phyloP scores from a whole-genome alignment of 2,797 vertebrate species.

The Moxostoma hubbsi region DNA sequence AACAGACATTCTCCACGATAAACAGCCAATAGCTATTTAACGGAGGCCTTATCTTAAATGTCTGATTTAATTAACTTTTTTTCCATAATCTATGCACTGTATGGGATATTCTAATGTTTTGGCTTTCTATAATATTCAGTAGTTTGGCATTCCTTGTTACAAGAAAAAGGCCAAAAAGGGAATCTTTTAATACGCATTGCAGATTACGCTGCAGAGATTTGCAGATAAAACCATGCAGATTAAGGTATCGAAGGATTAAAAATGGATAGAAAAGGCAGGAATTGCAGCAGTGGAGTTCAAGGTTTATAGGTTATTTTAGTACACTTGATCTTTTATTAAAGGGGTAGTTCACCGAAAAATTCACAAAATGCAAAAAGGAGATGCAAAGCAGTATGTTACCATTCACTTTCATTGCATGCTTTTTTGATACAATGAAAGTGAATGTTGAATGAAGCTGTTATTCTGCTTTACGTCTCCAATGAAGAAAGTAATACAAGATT shows the following conservation, averaged over 20 bases:
- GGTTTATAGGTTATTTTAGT: slow-evolving; percentile 24
- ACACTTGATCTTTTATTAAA: background rate
- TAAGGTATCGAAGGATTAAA: slow-evolving; percentile 63
- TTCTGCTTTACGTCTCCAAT: no score
- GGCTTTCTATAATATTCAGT: background rate
- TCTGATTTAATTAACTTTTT: background rate
- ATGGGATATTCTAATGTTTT: background rate
- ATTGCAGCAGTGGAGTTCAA: slow-evolving; percentile 39
- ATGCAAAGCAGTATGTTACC: no score
- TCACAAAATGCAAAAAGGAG: no score
- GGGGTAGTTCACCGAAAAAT: no score
- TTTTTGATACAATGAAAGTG: no score
- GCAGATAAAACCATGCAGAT: slow-evolving; percentile 67
- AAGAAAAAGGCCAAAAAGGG: background rate
- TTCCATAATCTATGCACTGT: background rate
- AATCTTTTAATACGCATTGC: slow-evolving; percentile 48
- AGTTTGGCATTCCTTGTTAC: background rate
- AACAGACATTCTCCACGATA: slow-evolving; percentile 65
- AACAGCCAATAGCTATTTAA: slow-evolving; percentile 33
- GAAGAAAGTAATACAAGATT: no score
- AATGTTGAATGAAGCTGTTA: no score
- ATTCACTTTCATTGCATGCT: no score
- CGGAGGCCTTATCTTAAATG: background rate
- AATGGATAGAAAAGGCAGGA: slow-evolving; percentile 46
- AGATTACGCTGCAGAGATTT: slow-evolving; percentile 65